Evolutionary conservation across 2,113 vertebrate species (phyloP), one percentile per base, ranked within the genome.

Genomic region (Macquaria ambigua): DNA sequence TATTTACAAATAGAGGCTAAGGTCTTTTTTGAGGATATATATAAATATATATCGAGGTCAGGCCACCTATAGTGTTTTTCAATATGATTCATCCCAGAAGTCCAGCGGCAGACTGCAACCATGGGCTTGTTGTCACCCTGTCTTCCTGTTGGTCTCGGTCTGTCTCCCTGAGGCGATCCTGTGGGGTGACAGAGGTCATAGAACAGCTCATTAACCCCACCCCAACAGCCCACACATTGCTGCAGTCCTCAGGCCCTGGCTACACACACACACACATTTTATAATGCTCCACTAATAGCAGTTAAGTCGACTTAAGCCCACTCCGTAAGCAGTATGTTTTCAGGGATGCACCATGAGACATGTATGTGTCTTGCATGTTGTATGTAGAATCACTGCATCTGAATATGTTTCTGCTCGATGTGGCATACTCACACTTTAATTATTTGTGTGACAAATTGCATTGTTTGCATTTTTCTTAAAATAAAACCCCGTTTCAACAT

Each of bases 151-250:
- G 93, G 93, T 92, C 90, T 93, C 82, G 10, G 77, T 55, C 81
- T 68, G 87, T 81, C 90, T 92, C 91, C 93, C 92, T 85, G 74
- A 91, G 89, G 93, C 91, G 59, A 84, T 90, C 91, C 89, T 89
- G 76, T n/a, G 71, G 92, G 90, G 93, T 94, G 89, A 94, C 89
- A 89, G 87, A 84, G 94, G 93, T 93, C 91, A 94, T 39, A 74
- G 90, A 94, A 86, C 92, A 94, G 91, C 95, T 95, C 92, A 95
- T 95, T 95, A 95, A 95, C 94, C 93, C 92, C 93, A 92, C 92
- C 93, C 90, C 81, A 83, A 90, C 92, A 90, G 92, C 90, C 92
- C 92, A 85, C 87, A 90, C 91, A 90, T 92, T 93, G 89, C 87
- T 90, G 80, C 92, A 90, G 87, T 92, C 92, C 90, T 90, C 80